A percentile compares a stretch with the other conserved stretches of the same genome.
Conservation (phyloP, 2,888 invertebrate genomes). For the Chalcosyrphus nemorum region DNA sequence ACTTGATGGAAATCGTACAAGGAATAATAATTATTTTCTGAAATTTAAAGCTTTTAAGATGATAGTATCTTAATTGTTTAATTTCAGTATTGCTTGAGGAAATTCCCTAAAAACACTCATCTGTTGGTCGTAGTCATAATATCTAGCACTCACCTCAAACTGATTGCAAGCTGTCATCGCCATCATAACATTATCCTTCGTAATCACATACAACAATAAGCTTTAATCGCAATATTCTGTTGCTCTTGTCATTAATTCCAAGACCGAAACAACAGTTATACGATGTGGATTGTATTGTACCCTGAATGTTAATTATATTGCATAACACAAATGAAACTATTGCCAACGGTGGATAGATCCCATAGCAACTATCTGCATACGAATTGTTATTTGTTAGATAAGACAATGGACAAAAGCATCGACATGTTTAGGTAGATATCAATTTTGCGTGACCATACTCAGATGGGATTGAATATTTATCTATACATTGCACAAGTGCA, state of each 20-base stretch:
- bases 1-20: too few species aligned
- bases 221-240: background rate
- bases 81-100: background rate
- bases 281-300: background rate
- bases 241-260: background rate
- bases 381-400: background rate
- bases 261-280: background rate
- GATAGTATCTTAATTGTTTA: background rate
- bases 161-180: conserved; percentile 1
- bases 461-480: background rate
- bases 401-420: background rate
- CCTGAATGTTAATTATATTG: background rate
- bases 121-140: background rate
- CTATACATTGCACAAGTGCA: background rate
- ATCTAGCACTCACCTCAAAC: background rate
- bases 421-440: background rate
- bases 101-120: background rate
- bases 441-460: background rate
- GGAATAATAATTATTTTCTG: too few species aligned
- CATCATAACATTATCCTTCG: background rate
- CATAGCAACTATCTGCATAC: background rate
- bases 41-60: too few species aligned
- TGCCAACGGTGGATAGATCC: background rate
- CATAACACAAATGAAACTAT: background rate
- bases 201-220: conserved; percentile 12